Evolutionary conservation across 2,888 invertebrate genomes (phyloP).

Genomic region (Napeogenes sylphis): DNA sequence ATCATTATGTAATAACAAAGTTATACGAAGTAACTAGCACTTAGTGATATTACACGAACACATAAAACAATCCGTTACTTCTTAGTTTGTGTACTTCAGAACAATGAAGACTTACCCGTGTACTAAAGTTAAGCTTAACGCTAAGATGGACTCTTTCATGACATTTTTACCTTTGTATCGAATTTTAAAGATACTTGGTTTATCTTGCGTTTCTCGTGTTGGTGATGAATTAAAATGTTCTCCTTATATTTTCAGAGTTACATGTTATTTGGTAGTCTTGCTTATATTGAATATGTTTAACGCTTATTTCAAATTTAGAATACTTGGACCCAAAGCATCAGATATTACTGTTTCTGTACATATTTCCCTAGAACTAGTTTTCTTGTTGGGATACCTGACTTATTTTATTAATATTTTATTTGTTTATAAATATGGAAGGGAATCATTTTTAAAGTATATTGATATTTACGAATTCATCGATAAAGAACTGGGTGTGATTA

Average conservation of each 20-base stretch:
- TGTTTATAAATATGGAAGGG: too few relatives aligned
- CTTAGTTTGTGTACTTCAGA: too few relatives aligned
- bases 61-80: too few relatives aligned
- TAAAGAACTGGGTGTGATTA: conserved; percentile 4
- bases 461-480: conserved; percentile 16
- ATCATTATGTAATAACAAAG: too few relatives aligned
- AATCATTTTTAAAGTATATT: too few relatives aligned
- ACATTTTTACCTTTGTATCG: conserved; percentile 13
- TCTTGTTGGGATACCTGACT: too few relatives aligned
- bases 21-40: too few relatives aligned
- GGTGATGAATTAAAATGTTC: conserved; percentile 10
- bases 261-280: conserved; percentile 1
- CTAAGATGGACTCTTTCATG: conserved; percentile 13
- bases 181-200: conserved; percentile 12
- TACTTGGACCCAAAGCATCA: background rate
- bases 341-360: background rate
- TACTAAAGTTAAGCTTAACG: too few relatives aligned
- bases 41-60: too few relatives aligned
- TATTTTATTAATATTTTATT: too few relatives aligned
- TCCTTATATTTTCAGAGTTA: conserved; percentile 12
- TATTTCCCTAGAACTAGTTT: too few relatives aligned
- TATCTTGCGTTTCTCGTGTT: conserved; percentile 13
- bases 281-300: conserved; percentile 3
- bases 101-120: too few relatives aligned
- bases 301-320: conserved; percentile 8